Base-by-base conservation (phyloP, 2,113 vertebrate genomes). In the Grammomys surdaster region DNA sequence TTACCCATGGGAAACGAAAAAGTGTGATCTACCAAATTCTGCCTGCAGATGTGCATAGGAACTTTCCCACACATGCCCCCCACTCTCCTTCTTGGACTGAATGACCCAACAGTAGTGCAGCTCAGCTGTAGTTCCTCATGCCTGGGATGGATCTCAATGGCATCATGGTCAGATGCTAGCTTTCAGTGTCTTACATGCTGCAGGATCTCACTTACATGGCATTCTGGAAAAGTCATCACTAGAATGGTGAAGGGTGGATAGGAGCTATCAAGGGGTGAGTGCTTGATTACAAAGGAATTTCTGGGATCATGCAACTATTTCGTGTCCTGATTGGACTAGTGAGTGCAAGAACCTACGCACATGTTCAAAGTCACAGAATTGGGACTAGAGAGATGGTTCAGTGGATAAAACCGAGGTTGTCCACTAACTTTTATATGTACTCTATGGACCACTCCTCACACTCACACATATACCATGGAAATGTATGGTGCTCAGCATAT, bases 1-100 rank as follows among this genome's bases (percentile, higher is more conserved):
- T 82, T 96, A 95, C 20, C 28, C 43, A 91, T 82, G 40, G 46
- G 51, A 86, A 89, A 94, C 58, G 24, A 65, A 69, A 97, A 95
- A 46, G 19, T 75, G 73, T 60, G 17, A 86, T 70, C 76, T 8
- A 70, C 36, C 67, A 76, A 96, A 89, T 73, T 77, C 40, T 89
- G 40, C 70, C 70, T 63, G 82, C 14, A 8, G 73, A 80, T 92
- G 11, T 84, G 75, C 31, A 20, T 33, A 82, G 10, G 56, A 33
- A 43, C 82, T 90, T 81, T 80, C 48, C 36, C n/a, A 51, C 56
- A 48, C 77, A 92, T 60, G 51, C 6, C 54, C 19, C 13, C 70
- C 85, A 65, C 63, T 81, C 63, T 60, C 69, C 26, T 73, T 82
- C 90, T 40, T 2, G 24, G 43, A 33, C 12, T 13, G 43, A 20